Evolutionary conservation across 1,140 invertebrate genomes (phyloP).

Genomic region (Drosophila carrolli): DNA sequence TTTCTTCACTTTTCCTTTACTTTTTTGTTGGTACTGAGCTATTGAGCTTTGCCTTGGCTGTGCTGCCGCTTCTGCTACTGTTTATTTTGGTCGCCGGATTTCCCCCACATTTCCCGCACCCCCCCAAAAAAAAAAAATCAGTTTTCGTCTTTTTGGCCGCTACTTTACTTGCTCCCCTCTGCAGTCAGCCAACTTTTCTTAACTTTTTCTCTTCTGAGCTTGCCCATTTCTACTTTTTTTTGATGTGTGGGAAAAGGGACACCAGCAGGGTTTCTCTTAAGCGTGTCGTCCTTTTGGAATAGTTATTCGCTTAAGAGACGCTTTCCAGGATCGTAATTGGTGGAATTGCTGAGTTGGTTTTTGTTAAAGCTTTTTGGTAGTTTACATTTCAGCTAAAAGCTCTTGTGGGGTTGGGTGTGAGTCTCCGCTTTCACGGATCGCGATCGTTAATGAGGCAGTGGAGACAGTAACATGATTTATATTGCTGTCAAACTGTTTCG

Average conservation of each 20-base stretch:
- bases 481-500: background rate
- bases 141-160: constrained; percentile 51
- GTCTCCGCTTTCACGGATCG: background rate
- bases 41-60: background rate
- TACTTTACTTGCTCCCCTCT: constrained; percentile 4
- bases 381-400: background rate
- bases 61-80: constrained; percentile 43
- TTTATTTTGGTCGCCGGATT: constrained; percentile 62
- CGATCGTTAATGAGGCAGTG: background rate
- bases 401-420: background rate
- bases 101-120: constrained; percentile 12
- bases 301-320: constrained; percentile 14
- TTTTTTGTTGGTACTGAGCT: constrained; percentile 21
- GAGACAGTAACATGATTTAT: background rate
- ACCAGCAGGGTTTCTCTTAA: background rate
- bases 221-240: constrained; percentile 1
- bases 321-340: background rate
- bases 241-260: background rate
- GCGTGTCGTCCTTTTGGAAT: constrained; percentile 10
- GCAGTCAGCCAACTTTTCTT: constrained; percentile 49
- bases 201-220: constrained; percentile 35
- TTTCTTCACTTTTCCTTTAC: constrained; percentile 37
- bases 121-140: constrained; percentile 8
- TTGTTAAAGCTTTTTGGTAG: background rate
- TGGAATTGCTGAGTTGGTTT: background rate